A percentile compares a stretch with the other conserved stretches of the same genome.
phyloP scores from a whole-genome alignment of 2,113 vertebrate species.

The Chlamydotis undulata region DNA sequence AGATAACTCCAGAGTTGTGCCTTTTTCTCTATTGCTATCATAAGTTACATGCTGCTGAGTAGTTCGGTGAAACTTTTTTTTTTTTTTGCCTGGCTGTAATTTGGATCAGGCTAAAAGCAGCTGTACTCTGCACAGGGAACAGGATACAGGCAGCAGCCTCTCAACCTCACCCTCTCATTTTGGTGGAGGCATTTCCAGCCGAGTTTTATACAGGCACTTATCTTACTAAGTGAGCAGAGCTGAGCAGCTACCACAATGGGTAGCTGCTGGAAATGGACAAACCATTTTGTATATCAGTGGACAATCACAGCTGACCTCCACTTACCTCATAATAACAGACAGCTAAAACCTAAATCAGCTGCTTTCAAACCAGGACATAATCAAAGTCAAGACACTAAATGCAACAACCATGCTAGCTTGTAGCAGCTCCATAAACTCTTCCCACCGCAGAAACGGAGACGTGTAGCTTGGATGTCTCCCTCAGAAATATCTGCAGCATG shows the following conservation, averaged over 20 bases:
- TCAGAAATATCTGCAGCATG: not conserved
- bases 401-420: not conserved
- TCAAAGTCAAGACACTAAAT: not conserved
- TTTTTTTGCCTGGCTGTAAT: not conserved
- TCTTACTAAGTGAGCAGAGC: not conserved
- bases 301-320: not conserved
- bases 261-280: not conserved
- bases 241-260: not conserved
- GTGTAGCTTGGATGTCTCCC: not conserved
- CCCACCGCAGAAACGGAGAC: accelerated
- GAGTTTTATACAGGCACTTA: not conserved
- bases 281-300: not conserved
- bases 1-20: not conserved
- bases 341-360: not conserved
- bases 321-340: not conserved
- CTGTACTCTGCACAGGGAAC: not conserved
- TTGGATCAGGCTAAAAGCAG: not conserved
- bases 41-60: not conserved
- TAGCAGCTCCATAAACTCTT: not conserved
- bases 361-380: not conserved
- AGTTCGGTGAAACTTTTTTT: not conserved
- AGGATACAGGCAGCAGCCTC: not conserved
- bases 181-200: not conserved
- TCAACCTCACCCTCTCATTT: not conserved
- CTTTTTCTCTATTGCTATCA: not conserved